phyloP scores from a whole-genome alignment of 2,113 vertebrate genomes.

The Myotis lucifugus region DNA sequence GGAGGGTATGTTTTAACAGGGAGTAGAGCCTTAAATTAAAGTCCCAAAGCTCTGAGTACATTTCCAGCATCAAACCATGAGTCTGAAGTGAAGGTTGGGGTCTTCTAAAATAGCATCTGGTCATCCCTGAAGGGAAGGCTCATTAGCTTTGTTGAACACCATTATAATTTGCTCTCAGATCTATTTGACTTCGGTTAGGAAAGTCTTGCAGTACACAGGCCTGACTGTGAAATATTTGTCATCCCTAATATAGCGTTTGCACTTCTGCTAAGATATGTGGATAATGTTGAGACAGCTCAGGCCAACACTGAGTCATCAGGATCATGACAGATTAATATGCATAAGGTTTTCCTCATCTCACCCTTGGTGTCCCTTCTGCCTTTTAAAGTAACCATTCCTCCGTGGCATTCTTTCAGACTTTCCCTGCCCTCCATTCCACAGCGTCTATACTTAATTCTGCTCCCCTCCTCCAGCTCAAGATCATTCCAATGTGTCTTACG shows the following conservation, averaged over 20 bases:
- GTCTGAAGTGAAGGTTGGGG: background rate
- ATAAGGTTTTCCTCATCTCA: constrained; percentile 12
- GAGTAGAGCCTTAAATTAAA: background rate
- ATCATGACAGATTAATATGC: background rate
- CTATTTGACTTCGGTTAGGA: background rate
- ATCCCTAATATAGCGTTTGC: background rate
- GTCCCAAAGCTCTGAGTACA: background rate
- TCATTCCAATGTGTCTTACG: constrained; percentile 62
- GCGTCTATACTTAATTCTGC: background rate
- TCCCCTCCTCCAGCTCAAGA: constrained; percentile 42
- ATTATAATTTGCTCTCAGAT: background rate
- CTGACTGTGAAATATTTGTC: background rate
- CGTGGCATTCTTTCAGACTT: background rate
- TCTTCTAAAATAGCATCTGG: background rate
- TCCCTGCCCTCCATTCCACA: background rate
- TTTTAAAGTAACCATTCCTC: constrained; percentile 40
- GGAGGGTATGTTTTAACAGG: background rate
- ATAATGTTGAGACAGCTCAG: background rate
- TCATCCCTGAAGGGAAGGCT: background rate
- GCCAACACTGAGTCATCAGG: background rate
- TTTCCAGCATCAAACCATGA: background rate
- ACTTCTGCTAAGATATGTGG: background rate
- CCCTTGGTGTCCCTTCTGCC: background rate
- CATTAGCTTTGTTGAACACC: background rate
- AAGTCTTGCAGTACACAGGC: background rate